Evolutionary conservation across 2,888 invertebrate species (phyloP), one percentile per base, ranked within the genome.

Genomic region (Strigamia crassipes): DNA sequence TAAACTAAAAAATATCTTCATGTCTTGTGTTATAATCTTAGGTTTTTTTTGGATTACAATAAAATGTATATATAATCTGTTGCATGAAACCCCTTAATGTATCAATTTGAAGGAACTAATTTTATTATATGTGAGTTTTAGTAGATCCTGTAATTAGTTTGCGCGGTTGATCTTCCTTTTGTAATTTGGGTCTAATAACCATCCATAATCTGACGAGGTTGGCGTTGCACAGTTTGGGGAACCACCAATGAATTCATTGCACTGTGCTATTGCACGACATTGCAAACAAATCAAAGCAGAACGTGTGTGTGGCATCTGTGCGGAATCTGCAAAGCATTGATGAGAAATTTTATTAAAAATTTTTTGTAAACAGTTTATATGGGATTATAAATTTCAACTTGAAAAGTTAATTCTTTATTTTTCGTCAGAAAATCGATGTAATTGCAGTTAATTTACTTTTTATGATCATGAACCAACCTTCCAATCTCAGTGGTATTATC

Each of bases 191-290:
- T 66, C 61, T 66, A 66, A 66, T 66, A 66, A 66, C 61, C 61
- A 66, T 66, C 61, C 61, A 66, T 66, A 66, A 66, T 21, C 61
- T 66, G 61, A 66, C 23, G 61, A 66, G 61, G 61, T 23, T 66
- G 61, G 18, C 21, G 61, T 18, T 18, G 61, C 61, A 61, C 18
- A 9, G 61, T 61, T 61, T 61, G 61, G 18, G 61, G 61, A 66
- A 66, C 61, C 61, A 66, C 61, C 61, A 66, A 66, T 66, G 61
- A 66, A 66, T 66, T 66, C 61, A 66, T 66, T 66, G 61, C 61
- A 23, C 61, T 66, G 21, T 66, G 61, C 61, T 23, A 66, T 66
- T 23, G 23, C 61, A 23, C 61, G 61, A 66, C 61, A 66, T 66
- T 66, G 61, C 61, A 66, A 66, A 66, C 61, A 66, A 66, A 66